phyloP scores from a whole-genome alignment of 2,888 invertebrate genomes.

The Acleris literana region DNA sequence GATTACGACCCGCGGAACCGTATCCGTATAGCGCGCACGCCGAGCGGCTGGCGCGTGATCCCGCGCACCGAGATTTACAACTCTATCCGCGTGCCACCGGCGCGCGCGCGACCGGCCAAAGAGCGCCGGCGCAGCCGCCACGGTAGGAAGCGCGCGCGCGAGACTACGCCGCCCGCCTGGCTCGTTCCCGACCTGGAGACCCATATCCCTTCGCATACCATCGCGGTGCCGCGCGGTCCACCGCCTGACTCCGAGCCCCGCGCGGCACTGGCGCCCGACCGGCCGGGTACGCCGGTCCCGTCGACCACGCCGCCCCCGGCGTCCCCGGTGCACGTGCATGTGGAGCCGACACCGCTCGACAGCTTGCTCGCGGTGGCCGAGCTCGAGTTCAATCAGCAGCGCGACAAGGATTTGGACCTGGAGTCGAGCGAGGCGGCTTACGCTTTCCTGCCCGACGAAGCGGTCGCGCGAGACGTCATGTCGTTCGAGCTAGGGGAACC shows the following conservation, averaged over 20 bases:
- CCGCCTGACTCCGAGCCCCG: conserved; percentile 50
- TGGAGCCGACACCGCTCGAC: conserved; percentile 83
- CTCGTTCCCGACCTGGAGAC: conserved; percentile 83
- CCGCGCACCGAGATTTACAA: conserved; percentile 88
- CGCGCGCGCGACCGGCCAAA: conserved; percentile 48
- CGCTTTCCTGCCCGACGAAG: conserved; percentile 67
- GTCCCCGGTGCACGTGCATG: conserved; percentile 56
- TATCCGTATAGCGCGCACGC: conserved; percentile 91
- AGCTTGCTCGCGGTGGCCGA: conserved; percentile 86
- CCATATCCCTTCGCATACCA: conserved; percentile 85
- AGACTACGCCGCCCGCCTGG: conserved; percentile 49
- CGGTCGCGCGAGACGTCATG: conserved; percentile 69
- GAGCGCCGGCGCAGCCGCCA: conserved; percentile 43
- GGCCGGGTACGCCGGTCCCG: conserved; percentile 47
- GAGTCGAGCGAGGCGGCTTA: conserved; percentile 55
- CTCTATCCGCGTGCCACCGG: conserved; percentile 68
- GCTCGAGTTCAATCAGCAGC: conserved; percentile 85
- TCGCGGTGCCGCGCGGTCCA: conserved; percentile 74
- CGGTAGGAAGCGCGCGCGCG: conserved; percentile 43
- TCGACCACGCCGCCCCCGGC: conserved; percentile 48
- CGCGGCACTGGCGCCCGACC: conserved; percentile 67
- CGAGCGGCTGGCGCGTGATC: conserved; percentile 92
- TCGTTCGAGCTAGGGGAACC: conserved; percentile 70
- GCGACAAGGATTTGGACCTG: conserved; percentile 64
- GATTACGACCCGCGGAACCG: conserved; percentile 94